Evolutionary conservation across 2,888 invertebrate species (phyloP), one percentile per base, ranked within the genome.

Genomic region (Unio delphinus): DNA sequence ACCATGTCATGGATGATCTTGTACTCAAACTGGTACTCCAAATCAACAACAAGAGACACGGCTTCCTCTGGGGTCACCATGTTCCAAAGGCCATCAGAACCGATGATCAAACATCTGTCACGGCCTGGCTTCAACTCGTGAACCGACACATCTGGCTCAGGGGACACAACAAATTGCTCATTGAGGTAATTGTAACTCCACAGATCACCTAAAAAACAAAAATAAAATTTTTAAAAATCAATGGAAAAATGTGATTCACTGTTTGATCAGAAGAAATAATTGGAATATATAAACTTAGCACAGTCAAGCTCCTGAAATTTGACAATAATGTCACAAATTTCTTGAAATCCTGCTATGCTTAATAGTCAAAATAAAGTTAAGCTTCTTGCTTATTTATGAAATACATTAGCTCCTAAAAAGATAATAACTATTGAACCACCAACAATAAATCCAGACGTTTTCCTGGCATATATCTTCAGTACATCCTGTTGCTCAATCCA

Each of bases 1-100:
- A 87, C 87, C 15, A 81, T 81, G 73, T 86, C 85, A 76, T 83
- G 80, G 63, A 86, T 81, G 34, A 86, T 81, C 70, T 80, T 82
- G 63, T 86, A 75, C 63, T 86, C 85, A 80, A 86, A 83, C 72
- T 87, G 85, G 65, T 79, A 76, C 71, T 87, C 87, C 28, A 87
- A 63, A 61, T 84, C 81, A 65, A 85, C 76, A 17, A 97, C 96
- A 74, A 95, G 92, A 68, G 94, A 93, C 8, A 97, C 96, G 0
- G 97, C 95, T 78, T 94, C 94, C 80, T 94, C 93, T 0, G 97
- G 93, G 2, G 94, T 93, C 76, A 99, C 91, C 93, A 99, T 97
- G 90, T 99, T 99, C 95, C 97, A 99, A 56, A 99, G 91, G 0
- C 99, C 99, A 90, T 99, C 99, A 0, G 98, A 97, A 68, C 97